Conservation (phyloP, 1,140 invertebrate genomes). For the Drosophila elegans region DNA sequence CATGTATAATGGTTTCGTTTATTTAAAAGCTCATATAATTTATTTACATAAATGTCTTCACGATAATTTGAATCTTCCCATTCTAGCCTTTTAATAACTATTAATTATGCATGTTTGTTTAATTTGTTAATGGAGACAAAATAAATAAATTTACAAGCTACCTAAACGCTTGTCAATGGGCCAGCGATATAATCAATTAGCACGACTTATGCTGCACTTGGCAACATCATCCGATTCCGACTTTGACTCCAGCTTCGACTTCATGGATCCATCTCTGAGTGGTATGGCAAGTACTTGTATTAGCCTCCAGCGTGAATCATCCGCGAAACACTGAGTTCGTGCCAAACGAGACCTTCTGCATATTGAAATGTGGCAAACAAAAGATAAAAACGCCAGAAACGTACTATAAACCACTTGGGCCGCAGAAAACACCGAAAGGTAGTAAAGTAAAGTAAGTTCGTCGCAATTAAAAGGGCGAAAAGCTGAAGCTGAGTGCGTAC, state of each 20-base stretch:
- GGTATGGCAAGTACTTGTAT: slow-evolving; percentile 51
- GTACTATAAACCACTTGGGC: neutral
- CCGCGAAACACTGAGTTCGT: slow-evolving; percentile 63
- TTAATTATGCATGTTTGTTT: slow-evolving; percentile 80
- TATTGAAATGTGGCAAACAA: slow-evolving; percentile 46
- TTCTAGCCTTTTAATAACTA: slow-evolving; percentile 59
- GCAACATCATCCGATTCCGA: slow-evolving; percentile 25
- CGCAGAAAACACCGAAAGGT: slow-evolving; percentile 27
- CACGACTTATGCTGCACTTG: slow-evolving; percentile 81
- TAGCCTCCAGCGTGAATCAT: slow-evolving; percentile 73
- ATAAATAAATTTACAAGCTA: slow-evolving; percentile 35
- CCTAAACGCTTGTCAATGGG: slow-evolving; percentile 67
- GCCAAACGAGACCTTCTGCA: slow-evolving; percentile 81
- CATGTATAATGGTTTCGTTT: too few relatives aligned
- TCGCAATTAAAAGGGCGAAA: slow-evolving; percentile 75
- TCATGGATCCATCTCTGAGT: slow-evolving; percentile 58
- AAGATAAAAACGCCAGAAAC: slow-evolving; percentile 26
- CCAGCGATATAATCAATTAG: slow-evolving; percentile 77
- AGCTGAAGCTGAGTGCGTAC: slow-evolving; percentile 55
- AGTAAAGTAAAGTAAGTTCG: slow-evolving; percentile 44
- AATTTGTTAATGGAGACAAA: slow-evolving; percentile 55
- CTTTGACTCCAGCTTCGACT: neutral
- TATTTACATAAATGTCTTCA: too few relatives aligned
- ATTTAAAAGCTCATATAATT: too few relatives aligned
- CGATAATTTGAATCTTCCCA: too few relatives aligned